Base-by-base conservation (phyloP, 2,113 vertebrate genomes). In the Malaclemys terrapin region DNA sequence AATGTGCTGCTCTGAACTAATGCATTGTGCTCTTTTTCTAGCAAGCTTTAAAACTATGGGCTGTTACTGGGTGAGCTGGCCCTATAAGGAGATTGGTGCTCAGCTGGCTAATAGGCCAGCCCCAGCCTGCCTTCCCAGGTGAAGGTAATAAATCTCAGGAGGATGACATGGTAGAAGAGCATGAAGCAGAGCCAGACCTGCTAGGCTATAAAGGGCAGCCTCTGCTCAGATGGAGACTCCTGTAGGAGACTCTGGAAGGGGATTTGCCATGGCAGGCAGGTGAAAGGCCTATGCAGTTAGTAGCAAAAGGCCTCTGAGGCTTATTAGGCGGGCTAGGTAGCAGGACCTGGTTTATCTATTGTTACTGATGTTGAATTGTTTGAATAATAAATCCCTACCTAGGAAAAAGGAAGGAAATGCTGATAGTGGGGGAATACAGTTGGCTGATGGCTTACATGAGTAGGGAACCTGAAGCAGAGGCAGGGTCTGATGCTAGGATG, bases 11-110 rank as follows among this genome's bases (percentile, higher is more conserved):
- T 69, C 76, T 8, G 2, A 85, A 89, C 88, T 93, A 80, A 92
- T 80, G 14, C 84, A 49, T 93, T 54, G 79, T 78, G 25, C 91
- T 96, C 84, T 83, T 92, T 89, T 91, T 82, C 90, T 94, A 53
- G 38, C 47, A 53, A 80, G 42, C 92, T 50, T 65, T 90, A 89
- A 85, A 16, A 3, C 2, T 57, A 84, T 4, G 69, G 75, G 16
- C 10, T 84, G 50, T 27, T 29, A 35, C 29, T 50, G 47, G 80
- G 75, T n/a, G 35, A 69, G 31, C 62, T 20, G 35, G 62, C 35
- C 9, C 35, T 69, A 19, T 20, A 69, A 3, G 65, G 19, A 69
- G 65, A 69, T 20, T 69, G n/a, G 65, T 69, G 35, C 35, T 69
- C 17, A 47, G 25, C 47, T 62, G 49, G 24, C 80, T 31, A 11